A percentile compares a stretch with the other conserved stretches of the same genome.
phyloP scores from a whole-genome alignment of 2,797 vertebrate genomes.

The Zalophus californianus region DNA sequence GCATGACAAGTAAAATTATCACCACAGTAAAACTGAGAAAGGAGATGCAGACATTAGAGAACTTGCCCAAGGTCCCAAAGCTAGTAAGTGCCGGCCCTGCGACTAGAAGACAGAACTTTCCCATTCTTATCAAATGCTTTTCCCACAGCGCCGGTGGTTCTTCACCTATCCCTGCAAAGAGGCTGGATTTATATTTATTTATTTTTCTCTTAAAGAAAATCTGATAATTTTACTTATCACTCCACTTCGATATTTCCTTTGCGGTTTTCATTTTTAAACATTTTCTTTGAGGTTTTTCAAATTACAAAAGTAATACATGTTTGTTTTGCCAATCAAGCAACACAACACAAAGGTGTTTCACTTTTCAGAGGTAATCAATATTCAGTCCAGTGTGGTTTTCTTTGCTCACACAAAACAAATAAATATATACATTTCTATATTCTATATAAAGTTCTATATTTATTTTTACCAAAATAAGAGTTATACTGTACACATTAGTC shows the following conservation, averaged over 20 bases:
- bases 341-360: not conserved
- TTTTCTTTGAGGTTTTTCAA: constrained; percentile 30
- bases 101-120: not conserved
- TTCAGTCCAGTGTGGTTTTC: not conserved
- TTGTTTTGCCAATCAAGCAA: constrained; percentile 19
- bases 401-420: constrained; percentile 4
- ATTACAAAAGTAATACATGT: not conserved
- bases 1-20: not conserved
- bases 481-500: not conserved
- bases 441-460: not conserved
- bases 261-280: not conserved
- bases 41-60: not conserved
- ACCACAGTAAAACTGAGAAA: not conserved
- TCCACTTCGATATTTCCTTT: not conserved
- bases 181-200: not conserved
- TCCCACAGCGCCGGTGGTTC: not conserved
- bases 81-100: not conserved
- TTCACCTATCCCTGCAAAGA: not conserved
- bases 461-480: constrained; percentile 12
- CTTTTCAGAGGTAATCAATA: not conserved
- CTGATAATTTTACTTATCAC: not conserved
- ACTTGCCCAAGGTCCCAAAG: not conserved
- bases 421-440: not conserved
- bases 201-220: not conserved
- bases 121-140: not conserved